phyloP scores from a whole-genome alignment of 2,888 invertebrate genomes.

The Eristalis intricaria region DNA sequence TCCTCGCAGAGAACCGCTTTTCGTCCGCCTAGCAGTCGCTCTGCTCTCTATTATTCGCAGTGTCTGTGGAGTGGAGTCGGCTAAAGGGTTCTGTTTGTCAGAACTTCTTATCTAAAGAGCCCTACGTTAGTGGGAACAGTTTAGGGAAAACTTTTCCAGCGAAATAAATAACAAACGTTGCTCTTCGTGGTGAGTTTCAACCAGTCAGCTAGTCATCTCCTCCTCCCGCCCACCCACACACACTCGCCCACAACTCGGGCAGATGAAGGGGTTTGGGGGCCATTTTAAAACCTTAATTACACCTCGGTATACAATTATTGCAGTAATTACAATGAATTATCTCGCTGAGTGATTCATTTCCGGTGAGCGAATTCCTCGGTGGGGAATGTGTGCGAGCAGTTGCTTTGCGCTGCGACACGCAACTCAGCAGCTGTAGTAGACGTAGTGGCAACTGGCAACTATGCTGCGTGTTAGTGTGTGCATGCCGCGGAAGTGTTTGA shows the following conservation, averaged over 20 bases:
- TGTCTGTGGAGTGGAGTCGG: background rate
- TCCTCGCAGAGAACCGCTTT: background rate
- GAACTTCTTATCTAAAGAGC: slow-evolving; percentile 51
- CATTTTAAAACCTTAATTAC: slow-evolving; percentile 71
- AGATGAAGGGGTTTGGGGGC: background rate
- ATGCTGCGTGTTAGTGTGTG: background rate
- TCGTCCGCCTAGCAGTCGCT: background rate
- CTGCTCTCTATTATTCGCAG: background rate
- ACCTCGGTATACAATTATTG: slow-evolving; percentile 70
- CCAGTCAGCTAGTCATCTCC: background rate
- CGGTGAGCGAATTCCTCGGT: slow-evolving; percentile 11
- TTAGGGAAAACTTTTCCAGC: slow-evolving; percentile 35
- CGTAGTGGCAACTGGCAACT: background rate
- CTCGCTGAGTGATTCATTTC: slow-evolving; percentile 55
- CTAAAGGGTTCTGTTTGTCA: slow-evolving; percentile 22
- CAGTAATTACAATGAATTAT: slow-evolving; percentile 73
- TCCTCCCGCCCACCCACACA: background rate
- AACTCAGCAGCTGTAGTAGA: background rate
- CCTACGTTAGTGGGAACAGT: slow-evolving; percentile 17
- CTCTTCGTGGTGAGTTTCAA: slow-evolving; percentile 10
- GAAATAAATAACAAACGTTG: slow-evolving; percentile 42
- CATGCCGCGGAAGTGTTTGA: slow-evolving; percentile 6
- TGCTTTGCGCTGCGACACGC: background rate
- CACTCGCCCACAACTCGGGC: background rate
- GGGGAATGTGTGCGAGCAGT: background rate